Base-by-base conservation (phyloP, 2,113 vertebrate species). In the Mobula hypostoma region DNA sequence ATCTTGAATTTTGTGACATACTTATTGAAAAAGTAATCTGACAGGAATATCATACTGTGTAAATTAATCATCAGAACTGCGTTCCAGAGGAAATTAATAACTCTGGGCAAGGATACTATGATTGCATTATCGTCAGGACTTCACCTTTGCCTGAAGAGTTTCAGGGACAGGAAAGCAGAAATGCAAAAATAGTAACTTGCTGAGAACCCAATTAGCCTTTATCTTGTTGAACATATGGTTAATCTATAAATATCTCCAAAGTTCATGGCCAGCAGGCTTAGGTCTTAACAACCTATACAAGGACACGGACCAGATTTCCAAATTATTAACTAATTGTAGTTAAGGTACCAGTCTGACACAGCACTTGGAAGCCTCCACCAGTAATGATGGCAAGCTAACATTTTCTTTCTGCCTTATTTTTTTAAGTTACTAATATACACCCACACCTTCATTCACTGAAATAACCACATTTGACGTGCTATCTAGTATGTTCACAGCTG, bases 51-150 rank as follows among this genome's bases (percentile, higher is more conserved):
- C 90, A 93, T 27, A 93, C 68, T 48, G 68, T 93, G 66, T 92
- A 92, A 92, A 92, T 72, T 92, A 92, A 92, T 93, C 48, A 93
- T 70, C 90, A 14, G 36, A 48, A 48, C 19, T 93, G 68, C 40
- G 14, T 93, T 63, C 85, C 29, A n/a, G 27, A 66, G 27, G 27
- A 88, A 93, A 92, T 21, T 70, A 68, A 40, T 40, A 6, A 17
- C 90, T 93, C 36, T 0, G 29, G 63, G 90, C 70, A 48, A 48
- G 9, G 21, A 74, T 72, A 11, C 11, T 14, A n/a, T 72, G 90
- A 93, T 93, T 36, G 5, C 36, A 7, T 9, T 70, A 1, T 93
- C 32, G 8, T 2, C n/a, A 66, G 27, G 17, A 19, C 32, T 91
- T 29, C 8, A 15, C 24, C 40, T 74, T 93, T 93, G 32, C 90